Percentiles rank a stretch among this genome's conserved stretches.
These are phyloP conservation scores for Eupithecia centaureata DNA, from an alignment of 2,888 invertebrate genomes.

Conservation along the genomic window DNA sequence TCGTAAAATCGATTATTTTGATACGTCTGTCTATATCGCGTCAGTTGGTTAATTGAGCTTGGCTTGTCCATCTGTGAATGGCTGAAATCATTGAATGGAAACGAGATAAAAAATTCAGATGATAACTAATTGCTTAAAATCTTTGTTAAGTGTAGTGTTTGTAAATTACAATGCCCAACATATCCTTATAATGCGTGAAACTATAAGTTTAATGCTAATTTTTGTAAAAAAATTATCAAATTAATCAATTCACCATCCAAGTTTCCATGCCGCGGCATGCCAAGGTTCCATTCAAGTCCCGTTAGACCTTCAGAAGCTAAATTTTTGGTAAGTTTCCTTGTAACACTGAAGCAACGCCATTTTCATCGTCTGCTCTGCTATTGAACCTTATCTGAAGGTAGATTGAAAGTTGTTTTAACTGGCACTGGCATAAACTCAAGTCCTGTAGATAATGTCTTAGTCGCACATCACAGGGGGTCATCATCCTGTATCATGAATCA, in stretches of 20 bases:
- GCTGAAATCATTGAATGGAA: background rate
- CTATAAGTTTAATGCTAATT: too few species aligned
- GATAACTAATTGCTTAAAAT: background rate
- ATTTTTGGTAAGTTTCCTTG: background rate
- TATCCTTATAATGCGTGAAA: too few species aligned
- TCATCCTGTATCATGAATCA: slow-evolving; percentile 14
- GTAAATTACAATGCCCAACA: background rate
- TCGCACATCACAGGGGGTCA: background rate
- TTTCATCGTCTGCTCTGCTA: background rate
- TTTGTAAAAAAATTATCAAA: too few species aligned
- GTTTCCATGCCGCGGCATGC: too few species aligned
- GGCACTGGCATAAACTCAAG: background rate
- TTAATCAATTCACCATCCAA: too few species aligned
- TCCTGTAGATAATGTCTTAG: too few species aligned
- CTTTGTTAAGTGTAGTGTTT: background rate
- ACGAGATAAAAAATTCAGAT: background rate
- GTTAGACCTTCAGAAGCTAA: background rate
- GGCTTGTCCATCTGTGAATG: background rate
- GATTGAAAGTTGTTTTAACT: background rate
- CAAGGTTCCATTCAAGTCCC: too few species aligned
- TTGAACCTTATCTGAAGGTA: background rate
- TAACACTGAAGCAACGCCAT: background rate
- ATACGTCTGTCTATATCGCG: background rate
- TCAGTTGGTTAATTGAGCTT: background rate
- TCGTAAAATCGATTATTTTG: background rate